These are phyloP conservation scores for Cranoglanis bouderius DNA, from an alignment of 2,113 vertebrate species.

Conservation along the genomic window DNA sequence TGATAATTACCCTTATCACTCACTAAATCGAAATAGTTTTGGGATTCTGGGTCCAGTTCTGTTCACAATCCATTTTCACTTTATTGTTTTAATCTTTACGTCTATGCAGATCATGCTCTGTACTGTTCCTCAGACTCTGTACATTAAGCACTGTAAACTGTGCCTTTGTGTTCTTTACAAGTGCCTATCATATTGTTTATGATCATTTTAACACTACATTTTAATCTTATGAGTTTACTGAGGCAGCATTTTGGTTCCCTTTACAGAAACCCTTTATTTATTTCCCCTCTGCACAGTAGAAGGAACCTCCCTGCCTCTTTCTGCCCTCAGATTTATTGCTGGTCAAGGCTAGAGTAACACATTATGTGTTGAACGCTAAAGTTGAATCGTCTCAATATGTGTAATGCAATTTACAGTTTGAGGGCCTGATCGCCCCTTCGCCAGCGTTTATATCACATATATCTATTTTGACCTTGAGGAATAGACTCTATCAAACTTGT, in stretches of 20 bases:
- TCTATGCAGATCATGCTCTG: not conserved
- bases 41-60: not conserved
- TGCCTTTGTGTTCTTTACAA: not conserved
- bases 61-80: not conserved
- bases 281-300: not conserved
- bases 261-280: not conserved
- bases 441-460: not conserved
- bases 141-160: not conserved
- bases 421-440: not conserved
- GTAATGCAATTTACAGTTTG: not conserved
- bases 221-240: not conserved
- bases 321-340: slow-evolving; percentile 10
- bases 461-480: slow-evolving; percentile 5
- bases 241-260: not conserved
- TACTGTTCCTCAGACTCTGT: not conserved
- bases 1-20: not conserved
- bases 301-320: not conserved
- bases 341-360: not conserved
- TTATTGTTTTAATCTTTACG: not conserved
- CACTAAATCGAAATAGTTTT: not conserved
- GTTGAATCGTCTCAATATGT: not conserved
- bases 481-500: not conserved
- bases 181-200: not conserved
- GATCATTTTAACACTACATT: not conserved
- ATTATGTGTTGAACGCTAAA: not conserved